phyloP scores from a whole-genome alignment of 2,888 invertebrate species.

The Pharmacophagus antenor region DNA sequence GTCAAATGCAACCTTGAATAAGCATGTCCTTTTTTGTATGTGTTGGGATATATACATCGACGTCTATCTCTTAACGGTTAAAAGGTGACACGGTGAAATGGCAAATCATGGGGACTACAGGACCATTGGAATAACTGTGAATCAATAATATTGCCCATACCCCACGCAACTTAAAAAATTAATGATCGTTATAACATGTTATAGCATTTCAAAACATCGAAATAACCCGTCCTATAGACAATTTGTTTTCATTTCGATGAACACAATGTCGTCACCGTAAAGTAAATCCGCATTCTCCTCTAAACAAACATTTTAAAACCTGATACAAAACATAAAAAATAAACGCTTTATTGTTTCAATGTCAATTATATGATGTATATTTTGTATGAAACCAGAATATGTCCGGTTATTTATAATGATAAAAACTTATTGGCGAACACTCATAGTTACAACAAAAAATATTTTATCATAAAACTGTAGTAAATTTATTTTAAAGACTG shows the following conservation, averaged over 20 bases:
- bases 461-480: neutral
- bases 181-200: constrained; percentile 26
- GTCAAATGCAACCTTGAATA: neutral
- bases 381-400: constrained; percentile 28
- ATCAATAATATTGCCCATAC: constrained; percentile 4
- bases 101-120: neutral
- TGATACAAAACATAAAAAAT: constrained; percentile 27
- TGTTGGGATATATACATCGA: neutral
- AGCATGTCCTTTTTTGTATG: neutral
- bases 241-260: constrained; percentile 26
- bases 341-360: constrained; percentile 29
- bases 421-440: constrained; percentile 15
- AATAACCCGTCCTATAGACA: constrained; percentile 24
- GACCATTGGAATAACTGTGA: constrained; percentile 12
- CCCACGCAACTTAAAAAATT: constrained; percentile 11
- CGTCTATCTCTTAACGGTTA: neutral
- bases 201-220: constrained; percentile 20
- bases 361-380: constrained; percentile 27
- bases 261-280: constrained; percentile 27
- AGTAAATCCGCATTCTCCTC: constrained; percentile 30
- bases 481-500: neutral
- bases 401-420: constrained; percentile 26
- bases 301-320: constrained; percentile 29
- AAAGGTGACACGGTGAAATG: neutral
- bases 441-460: constrained; percentile 5